Percentiles rank a stretch among this genome's conserved stretches.
Evolutionary conservation across 2,797 vertebrate genomes (phyloP).

Genomic region (Silurus aristotelis): DNA sequence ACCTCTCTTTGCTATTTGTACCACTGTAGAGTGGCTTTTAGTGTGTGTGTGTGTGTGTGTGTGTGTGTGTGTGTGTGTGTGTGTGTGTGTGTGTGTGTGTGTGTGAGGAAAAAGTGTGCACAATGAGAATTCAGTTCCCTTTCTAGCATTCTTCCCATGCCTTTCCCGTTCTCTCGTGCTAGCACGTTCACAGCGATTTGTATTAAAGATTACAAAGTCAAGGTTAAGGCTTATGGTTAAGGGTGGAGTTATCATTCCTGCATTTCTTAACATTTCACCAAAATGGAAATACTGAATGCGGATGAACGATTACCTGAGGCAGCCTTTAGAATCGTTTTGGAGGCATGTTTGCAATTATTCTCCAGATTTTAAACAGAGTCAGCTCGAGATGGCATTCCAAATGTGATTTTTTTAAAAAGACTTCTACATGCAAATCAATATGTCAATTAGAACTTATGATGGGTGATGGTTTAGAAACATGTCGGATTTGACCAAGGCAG

Average conservation of each 20-base stretch:
- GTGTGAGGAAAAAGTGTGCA: neutral
- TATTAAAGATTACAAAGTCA: constrained; percentile 3
- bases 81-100: neutral
- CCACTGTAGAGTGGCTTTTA: constrained; percentile 12
- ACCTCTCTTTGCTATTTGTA: constrained; percentile 11
- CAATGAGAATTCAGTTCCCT: neutral
- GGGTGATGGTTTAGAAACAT: too few relatives aligned
- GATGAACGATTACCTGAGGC: neutral
- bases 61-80: neutral
- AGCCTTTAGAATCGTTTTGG: neutral
- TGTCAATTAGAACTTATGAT: too few relatives aligned
- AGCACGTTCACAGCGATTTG: neutral
- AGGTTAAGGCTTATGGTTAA: neutral
- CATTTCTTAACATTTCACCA: neutral
- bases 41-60: neutral
- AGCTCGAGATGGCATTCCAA: neutral
- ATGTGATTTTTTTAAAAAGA: neutral
- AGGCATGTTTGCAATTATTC: neutral
- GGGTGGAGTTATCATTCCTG: neutral
- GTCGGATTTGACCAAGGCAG: too few relatives aligned
- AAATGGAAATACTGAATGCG: neutral
- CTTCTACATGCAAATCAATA: too few relatives aligned
- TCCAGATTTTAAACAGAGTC: neutral
- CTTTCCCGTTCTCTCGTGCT: neutral
- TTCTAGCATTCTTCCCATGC: neutral